phyloP scores from a whole-genome alignment of 2,797 vertebrate species.

The Micrastur ruficollis region DNA sequence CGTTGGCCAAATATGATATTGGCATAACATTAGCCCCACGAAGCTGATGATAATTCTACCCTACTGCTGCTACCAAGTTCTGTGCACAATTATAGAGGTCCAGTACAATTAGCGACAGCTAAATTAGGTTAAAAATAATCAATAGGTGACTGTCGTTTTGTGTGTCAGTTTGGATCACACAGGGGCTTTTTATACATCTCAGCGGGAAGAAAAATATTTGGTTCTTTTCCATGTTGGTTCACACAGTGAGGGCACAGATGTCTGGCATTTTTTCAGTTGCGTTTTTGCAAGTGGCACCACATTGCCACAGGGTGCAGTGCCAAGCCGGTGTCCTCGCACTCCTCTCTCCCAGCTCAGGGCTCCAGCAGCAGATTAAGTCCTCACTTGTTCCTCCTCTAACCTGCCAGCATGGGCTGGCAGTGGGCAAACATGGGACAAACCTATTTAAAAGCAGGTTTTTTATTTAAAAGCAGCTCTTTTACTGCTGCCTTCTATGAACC shows the following conservation, averaged over 20 bases:
- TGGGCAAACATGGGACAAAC: constrained; percentile 11
- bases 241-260: constrained; percentile 34
- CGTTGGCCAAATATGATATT: background rate
- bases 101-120: background rate
- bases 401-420: constrained; percentile 29
- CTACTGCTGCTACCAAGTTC: background rate
- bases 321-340: background rate
- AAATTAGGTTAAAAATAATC: constrained; percentile 42
- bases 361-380: constrained; percentile 16
- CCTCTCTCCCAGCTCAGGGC: background rate
- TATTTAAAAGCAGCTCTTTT: too few species aligned
- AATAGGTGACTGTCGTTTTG: background rate
- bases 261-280: constrained; percentile 33
- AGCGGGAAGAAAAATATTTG: background rate
- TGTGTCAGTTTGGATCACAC: background rate
- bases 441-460: background rate
- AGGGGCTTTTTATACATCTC: constrained; percentile 21
- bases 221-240: constrained; percentile 27
- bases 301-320: background rate
- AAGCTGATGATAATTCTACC: background rate
- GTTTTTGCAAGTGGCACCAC: background rate
- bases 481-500: background rate
- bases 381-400: constrained; percentile 17
- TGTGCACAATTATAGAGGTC: background rate
- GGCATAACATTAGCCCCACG: background rate